Base-by-base conservation (phyloP, 1,140 invertebrate genomes). In the Hypothenemus hampei region DNA sequence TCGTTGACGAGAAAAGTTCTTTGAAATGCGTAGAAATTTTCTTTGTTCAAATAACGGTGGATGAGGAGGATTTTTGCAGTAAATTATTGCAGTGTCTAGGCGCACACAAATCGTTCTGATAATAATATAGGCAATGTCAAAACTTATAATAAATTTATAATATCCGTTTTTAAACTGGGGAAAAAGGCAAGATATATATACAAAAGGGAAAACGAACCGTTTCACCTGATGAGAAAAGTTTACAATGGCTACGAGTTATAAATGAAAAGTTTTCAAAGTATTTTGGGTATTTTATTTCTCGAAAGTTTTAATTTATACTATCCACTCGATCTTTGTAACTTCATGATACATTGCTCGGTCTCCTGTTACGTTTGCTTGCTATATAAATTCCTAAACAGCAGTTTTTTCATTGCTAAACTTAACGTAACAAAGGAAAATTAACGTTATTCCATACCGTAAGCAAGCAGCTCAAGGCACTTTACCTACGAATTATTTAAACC, bases 151-250 rank as follows among this genome's bases (percentile, higher is more conserved):
- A 29, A 50, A 44, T 53, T 53, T 53, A 44, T 53, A 21, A 31
- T 29, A 53, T 44, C 33, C 37, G 50, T 44, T 44, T 44, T 36
- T 22, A 43, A 44, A 24, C n/a, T n/a, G n/a, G n/a, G n/a, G n/a
- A n/a, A n/a, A n/a, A n/a, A n/a, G 20, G 39, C 26, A 19, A 23
- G 44, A 45, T 39, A 53, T 53, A 53, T 39, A 53, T 21, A 43
- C 36, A 43, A 51, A 35, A 43, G 26, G n/a, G 16, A 43, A 44
- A 53, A 53, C 18, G 39, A 44, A 29, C 40, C 15, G 40, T 53
- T 44, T 44, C 31, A 53, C 50, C 50, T 53, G 39, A 53, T 53
- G 50, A 53, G 50, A 44, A 53, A 53, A 53, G 40, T 53, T 53
- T 53, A 35, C 5, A 35, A 36, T 23, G 37, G 24, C 19, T 43